These are phyloP conservation scores for Sciurus vulgaris DNA, from an alignment of 2,797 vertebrate genomes.

Conservation along the genomic window DNA sequence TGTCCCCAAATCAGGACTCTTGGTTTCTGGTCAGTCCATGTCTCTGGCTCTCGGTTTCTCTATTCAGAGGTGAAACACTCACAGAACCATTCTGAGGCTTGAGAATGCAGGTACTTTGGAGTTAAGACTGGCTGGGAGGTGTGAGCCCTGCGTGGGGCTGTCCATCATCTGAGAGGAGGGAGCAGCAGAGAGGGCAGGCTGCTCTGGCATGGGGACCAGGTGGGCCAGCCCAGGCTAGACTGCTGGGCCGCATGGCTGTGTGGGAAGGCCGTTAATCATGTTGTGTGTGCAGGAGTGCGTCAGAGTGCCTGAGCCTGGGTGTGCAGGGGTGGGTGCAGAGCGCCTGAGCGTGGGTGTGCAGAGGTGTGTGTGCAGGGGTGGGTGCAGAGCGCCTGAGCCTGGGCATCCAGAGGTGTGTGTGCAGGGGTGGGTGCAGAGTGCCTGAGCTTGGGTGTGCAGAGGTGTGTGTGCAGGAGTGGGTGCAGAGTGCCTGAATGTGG, in stretches of 20 bases:
- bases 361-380: no score
- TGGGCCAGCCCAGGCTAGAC: background rate
- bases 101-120: background rate
- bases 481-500: no score
- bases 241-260: background rate
- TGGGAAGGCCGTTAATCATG: background rate
- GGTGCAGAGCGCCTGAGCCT: no score
- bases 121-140: background rate
- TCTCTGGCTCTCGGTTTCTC: background rate
- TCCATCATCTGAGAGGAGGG: background rate
- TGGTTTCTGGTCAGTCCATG: background rate
- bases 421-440: no score
- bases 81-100: background rate
- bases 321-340: background rate
- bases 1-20: background rate
- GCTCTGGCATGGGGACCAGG: background rate
- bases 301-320: no score
- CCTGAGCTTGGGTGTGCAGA: no score
- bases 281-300: background rate
- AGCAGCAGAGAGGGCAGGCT: rapidly evolving
- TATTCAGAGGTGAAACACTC: background rate
- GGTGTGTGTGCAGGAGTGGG: no score
- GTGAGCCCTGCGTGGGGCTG: background rate
- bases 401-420: no score
- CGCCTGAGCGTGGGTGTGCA: no score